Evolutionary conservation across 2,797 vertebrate species (phyloP).

Genomic region (Eidolon dupreanum): DNA sequence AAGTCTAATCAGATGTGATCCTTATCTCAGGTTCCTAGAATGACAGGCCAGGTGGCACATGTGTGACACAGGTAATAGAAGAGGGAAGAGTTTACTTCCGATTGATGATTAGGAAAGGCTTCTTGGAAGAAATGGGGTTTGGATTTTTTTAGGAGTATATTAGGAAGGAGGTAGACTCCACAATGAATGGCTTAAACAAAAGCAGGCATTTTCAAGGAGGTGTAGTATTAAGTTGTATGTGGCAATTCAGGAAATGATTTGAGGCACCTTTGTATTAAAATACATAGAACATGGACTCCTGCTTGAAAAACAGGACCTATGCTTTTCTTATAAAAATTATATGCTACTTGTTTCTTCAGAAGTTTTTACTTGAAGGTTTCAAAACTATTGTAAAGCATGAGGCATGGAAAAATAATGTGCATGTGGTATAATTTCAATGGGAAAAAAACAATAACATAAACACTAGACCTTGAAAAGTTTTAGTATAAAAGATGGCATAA

Average conservation of each 20-base stretch:
- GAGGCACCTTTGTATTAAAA: neutral
- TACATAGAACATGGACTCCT: neutral
- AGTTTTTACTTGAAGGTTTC: slow-evolving; percentile 35
- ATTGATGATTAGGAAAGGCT: neutral
- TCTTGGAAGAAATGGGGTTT: neutral
- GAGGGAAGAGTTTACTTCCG: neutral
- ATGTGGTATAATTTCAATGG: neutral
- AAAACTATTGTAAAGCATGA: neutral
- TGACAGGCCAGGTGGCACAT: neutral
- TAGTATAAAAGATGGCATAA: neutral
- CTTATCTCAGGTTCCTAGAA: neutral
- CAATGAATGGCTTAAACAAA: neutral
- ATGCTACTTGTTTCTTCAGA: neutral
- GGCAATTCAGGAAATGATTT: neutral
- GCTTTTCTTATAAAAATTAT: neutral
- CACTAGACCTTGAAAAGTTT: neutral
- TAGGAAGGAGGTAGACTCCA: neutral
- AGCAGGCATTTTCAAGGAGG: neutral
- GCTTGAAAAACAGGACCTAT: neutral
- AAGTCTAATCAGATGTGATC: neutral
- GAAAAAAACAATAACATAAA: neutral
- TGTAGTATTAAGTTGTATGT: neutral
- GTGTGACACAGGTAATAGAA: neutral
- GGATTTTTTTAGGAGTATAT: neutral
- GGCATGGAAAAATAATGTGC: neutral